Conservation (phyloP, 1,140 invertebrate genomes). For the Telenomus remus region DNA sequence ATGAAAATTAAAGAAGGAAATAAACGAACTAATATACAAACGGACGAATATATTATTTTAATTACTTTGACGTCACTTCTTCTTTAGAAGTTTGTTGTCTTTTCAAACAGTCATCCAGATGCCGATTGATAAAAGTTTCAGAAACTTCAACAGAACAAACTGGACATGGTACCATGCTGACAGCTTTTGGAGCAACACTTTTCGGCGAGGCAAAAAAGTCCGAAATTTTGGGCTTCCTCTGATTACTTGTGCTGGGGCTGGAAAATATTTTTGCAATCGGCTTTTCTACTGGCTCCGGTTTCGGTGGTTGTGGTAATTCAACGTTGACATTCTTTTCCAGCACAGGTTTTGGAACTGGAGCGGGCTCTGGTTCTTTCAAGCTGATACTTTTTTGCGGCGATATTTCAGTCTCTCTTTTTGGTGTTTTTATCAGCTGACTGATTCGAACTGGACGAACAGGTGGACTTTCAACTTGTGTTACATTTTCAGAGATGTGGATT, state of each 20-base stretch:
- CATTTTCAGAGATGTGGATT: neutral
- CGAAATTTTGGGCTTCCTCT: constrained; percentile 31
- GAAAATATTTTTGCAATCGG: constrained; percentile 8
- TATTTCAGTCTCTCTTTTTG: constrained; percentile 1
- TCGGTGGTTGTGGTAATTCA: constrained; percentile 5
- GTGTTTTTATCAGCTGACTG: constrained; percentile 14
- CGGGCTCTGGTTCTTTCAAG: neutral
- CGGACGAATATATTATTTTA: constrained; percentile 5
- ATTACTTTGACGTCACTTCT: constrained; percentile 23
- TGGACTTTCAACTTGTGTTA: neutral
- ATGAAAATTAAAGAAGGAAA: neutral
- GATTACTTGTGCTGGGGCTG: constrained; percentile 65
- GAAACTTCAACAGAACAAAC: constrained; percentile 75
- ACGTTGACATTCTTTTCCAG: neutral
- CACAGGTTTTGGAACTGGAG: neutral
- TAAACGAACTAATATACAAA: neutral
- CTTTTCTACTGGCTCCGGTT: constrained; percentile 3
- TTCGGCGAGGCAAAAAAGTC: constrained; percentile 66
- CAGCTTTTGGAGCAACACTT: constrained; percentile 16
- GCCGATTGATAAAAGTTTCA: constrained; percentile 73
- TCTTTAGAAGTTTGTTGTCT: constrained; percentile 42
- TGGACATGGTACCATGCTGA: constrained; percentile 74
- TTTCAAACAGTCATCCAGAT: constrained; percentile 77
- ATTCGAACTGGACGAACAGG: constrained; percentile 43
- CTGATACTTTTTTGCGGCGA: neutral